These are phyloP conservation scores for Pomatorhinus ruficollis DNA, from an alignment of 2,113 vertebrate genomes.

Conservation along the genomic window DNA sequence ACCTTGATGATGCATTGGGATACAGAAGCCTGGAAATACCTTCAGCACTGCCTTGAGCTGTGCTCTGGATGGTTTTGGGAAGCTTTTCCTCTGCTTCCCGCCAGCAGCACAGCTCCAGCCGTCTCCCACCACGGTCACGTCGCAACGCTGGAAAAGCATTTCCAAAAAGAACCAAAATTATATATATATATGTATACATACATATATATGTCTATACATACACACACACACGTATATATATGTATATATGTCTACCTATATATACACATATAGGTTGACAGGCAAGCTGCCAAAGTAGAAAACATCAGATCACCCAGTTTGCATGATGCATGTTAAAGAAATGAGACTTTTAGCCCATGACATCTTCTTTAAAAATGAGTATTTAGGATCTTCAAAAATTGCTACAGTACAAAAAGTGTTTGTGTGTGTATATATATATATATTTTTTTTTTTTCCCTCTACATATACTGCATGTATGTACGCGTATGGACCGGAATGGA, in stretches of 20 bases:
- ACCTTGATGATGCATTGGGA: rapidly evolving
- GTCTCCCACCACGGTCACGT: neutral
- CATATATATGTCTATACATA: conserved; percentile 42
- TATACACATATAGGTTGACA: conserved; percentile 38
- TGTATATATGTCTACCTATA: conserved; percentile 9
- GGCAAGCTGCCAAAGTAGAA: conserved; percentile 72
- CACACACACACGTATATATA: conserved; percentile 53
- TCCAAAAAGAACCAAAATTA: conserved; percentile 40
- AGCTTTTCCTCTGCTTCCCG: neutral
- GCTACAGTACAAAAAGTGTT: conserved; percentile 79
- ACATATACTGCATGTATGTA: conserved; percentile 66
- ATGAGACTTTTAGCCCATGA: conserved; percentile 65
- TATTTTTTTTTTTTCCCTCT: conserved; percentile 49
- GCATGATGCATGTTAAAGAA: conserved; percentile 68
- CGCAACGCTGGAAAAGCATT: neutral
- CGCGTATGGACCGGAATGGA: conserved; percentile 69
- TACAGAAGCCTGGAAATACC: neutral
- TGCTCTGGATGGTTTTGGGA: neutral
- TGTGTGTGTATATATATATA: conserved; percentile 67
- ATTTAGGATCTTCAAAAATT: conserved; percentile 79
- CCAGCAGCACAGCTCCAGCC: rapidly evolving
- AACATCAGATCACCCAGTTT: conserved; percentile 62
- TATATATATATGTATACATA: conserved; percentile 46
- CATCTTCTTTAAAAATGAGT: conserved; percentile 77
- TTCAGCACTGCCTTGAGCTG: neutral